Evolutionary conservation across 2,797 vertebrate genomes (phyloP).

Genomic region (Chanos chanos): DNA sequence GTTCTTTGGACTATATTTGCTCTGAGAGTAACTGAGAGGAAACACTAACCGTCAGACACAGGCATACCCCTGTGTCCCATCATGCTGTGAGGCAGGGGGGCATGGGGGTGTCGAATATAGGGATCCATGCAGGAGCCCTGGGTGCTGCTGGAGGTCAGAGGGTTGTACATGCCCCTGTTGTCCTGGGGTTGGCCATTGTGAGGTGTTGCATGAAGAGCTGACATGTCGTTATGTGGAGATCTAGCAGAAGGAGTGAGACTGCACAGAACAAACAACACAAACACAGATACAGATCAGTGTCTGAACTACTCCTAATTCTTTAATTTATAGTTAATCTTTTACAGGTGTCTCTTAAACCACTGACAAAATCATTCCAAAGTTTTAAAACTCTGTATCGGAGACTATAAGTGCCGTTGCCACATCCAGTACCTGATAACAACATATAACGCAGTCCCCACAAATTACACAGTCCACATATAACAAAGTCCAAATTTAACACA

Average conservation of each 20-base stretch:
- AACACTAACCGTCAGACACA: constrained; percentile 73
- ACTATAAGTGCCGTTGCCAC: no score
- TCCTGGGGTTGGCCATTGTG: constrained; percentile 62
- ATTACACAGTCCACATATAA: no score
- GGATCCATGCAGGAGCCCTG: constrained; percentile 82
- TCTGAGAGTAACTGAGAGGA: constrained; percentile 35
- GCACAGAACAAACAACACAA: no score
- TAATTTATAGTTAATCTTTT: background rate
- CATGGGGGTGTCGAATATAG: constrained; percentile 82
- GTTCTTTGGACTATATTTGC: no score
- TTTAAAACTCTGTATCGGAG: no score
- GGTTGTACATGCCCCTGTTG: constrained; percentile 81
- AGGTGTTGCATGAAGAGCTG: constrained; percentile 57
- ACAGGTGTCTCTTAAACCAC: no score
- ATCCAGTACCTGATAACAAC: no score
- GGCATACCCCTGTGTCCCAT: constrained; percentile 73
- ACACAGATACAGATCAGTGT: background rate
- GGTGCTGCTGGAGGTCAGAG: constrained; percentile 70
- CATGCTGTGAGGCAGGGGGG: constrained; percentile 66
- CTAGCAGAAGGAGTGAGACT: constrained; percentile 66
- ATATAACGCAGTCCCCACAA: no score
- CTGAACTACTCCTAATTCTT: background rate
- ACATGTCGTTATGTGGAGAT: constrained; percentile 68
- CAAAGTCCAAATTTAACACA: no score
- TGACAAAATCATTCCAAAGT: no score